phyloP scores from a whole-genome alignment of 2,888 invertebrate genomes.

The Apamea anceps region DNA sequence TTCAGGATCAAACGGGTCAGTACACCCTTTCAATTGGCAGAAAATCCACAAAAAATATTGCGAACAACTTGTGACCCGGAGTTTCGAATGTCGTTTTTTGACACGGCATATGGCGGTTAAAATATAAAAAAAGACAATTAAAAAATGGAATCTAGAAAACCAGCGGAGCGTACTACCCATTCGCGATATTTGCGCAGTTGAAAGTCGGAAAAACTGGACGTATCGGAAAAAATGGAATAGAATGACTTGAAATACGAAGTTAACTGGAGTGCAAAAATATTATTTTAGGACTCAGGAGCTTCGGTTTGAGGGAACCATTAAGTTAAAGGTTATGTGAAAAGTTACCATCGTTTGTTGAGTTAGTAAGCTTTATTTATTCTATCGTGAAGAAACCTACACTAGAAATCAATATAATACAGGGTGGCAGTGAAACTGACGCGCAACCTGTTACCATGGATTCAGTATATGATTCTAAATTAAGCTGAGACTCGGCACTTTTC shows the following conservation, averaged over 20 bases:
- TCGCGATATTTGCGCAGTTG: conserved; percentile 48
- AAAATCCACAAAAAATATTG: conserved; percentile 32
- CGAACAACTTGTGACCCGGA: conserved; percentile 29
- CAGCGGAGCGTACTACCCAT: conserved; percentile 22
- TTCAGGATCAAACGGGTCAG: conserved; percentile 24
- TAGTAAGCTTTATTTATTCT: background rate
- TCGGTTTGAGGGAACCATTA: conserved; percentile 1
- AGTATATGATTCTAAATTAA: no score
- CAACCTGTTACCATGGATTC: no score
- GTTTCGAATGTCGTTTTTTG: conserved; percentile 35
- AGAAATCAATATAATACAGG: background rate
- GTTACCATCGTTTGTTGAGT: background rate
- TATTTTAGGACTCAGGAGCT: conserved; percentile 29
- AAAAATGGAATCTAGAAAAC: conserved; percentile 48
- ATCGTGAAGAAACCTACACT: background rate
- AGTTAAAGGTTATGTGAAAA: conserved; percentile 17
- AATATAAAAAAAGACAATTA: conserved; percentile 47
- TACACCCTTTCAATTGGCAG: conserved; percentile 11
- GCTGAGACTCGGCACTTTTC: no score
- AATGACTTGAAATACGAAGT: conserved; percentile 23
- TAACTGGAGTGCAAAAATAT: conserved; percentile 25
- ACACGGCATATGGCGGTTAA: conserved; percentile 42
- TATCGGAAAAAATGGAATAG: conserved; percentile 25
- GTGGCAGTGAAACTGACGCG: no score
- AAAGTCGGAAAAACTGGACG: conserved; percentile 28